Percentiles rank a stretch among this genome's conserved stretches.
phyloP scores from a whole-genome alignment of 2,888 invertebrate genomes.

The Seira sanloemensis region DNA sequence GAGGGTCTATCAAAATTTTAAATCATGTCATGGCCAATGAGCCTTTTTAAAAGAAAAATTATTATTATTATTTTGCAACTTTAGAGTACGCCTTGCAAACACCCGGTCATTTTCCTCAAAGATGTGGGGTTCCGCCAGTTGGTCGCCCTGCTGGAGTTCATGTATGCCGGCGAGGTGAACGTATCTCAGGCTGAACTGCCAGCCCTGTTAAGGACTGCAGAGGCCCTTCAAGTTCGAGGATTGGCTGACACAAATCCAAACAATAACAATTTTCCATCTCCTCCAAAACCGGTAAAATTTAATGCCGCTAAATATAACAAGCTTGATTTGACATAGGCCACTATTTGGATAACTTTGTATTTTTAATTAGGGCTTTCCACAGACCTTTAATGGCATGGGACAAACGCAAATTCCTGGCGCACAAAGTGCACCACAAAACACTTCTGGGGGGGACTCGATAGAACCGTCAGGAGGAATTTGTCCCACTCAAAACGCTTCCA shows the following conservation, averaged over 20 bases:
- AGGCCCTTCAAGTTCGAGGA: conserved; percentile 92
- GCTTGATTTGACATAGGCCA: not conserved
- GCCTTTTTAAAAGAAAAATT: not conserved
- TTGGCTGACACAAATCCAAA: conserved; percentile 83
- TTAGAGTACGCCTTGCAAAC: conserved; percentile 89
- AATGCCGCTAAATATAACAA: conserved; percentile 14
- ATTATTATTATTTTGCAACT: not conserved
- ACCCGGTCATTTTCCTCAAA: conserved; percentile 90
- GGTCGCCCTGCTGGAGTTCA: conserved; percentile 87
- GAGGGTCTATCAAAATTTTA: conserved; percentile 75
- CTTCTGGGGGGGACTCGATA: not conserved
- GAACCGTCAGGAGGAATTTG: conserved; percentile 22
- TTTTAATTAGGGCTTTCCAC: conserved; percentile 32
- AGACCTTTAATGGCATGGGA: conserved; percentile 27
- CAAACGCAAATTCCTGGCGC: conserved; percentile 14
- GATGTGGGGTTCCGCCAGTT: conserved; percentile 88
- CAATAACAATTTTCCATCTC: conserved; percentile 62
- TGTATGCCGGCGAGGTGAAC: conserved; percentile 92
- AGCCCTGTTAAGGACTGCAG: conserved; percentile 93
- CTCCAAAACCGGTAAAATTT: conserved; percentile 39
- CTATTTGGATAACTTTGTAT: not conserved
- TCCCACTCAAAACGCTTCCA: conserved; percentile 39
- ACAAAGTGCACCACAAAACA: conserved; percentile 25
- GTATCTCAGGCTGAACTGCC: conserved; percentile 93
- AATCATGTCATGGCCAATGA: not conserved